phyloP scores from a whole-genome alignment of 2,888 invertebrate genomes.

The Hetaerina titia region DNA sequence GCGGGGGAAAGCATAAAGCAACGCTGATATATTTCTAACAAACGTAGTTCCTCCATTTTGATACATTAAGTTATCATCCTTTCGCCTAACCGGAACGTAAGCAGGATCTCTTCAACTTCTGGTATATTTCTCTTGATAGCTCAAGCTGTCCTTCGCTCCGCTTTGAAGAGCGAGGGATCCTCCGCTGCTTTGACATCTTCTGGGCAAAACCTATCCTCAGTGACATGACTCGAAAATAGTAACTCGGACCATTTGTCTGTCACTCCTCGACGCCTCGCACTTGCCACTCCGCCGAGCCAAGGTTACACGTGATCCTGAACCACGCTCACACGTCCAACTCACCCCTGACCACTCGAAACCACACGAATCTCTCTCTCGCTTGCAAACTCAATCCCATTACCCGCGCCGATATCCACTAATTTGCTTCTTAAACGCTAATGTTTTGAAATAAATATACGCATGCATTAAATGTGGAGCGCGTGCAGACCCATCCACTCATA shows the following conservation, averaged over 20 bases:
- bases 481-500: neutral
- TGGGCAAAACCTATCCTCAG: neutral
- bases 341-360: neutral
- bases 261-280: neutral
- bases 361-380: neutral
- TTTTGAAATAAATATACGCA: neutral
- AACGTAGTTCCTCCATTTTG: too few relatives aligned
- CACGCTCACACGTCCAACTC: neutral
- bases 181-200: neutral
- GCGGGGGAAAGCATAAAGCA: too few relatives aligned
- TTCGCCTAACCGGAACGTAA: neutral
- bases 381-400: neutral
- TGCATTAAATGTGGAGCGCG: neutral
- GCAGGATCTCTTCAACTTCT: too few relatives aligned
- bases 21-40: too few relatives aligned
- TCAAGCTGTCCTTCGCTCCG: neutral
- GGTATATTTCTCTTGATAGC: too few relatives aligned
- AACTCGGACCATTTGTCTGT: neutral
- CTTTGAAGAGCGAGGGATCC: neutral
- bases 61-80: neutral
- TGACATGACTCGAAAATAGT: neutral
- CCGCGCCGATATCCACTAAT: neutral
- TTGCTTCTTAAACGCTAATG: neutral
- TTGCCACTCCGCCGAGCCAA: neutral
- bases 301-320: neutral